Base-by-base conservation (phyloP, 2,888 invertebrate genomes). In the Dysmachus trigonus region DNA sequence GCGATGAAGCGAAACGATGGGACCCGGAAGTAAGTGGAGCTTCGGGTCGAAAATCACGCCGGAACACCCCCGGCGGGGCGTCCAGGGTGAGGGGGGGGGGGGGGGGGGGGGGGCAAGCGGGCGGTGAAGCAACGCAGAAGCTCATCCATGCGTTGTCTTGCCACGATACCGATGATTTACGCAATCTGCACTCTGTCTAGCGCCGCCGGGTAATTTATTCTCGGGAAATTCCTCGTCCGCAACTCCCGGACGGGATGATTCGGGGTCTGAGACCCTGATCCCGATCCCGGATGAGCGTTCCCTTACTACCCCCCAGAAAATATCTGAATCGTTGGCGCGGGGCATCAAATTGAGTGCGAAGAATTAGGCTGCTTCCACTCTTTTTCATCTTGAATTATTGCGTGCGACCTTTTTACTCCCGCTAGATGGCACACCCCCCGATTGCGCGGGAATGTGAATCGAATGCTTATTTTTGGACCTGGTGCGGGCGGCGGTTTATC, bases 341-440 rank as follows among this genome's bases (percentile, higher is more conserved):
- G 2, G 62, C 22, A 53, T 18, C 81, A 62, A 81, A 81, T 81
- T 81, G 27, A 53, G 53, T 81, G 53, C 53, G 81, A 53, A 81
- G 81, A 53, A 81, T 81, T 81, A 81, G 81, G 51, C 81, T n/a
- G 31, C 53, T 47, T 81, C 81, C 30, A 53, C 30, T 81, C 81
- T 33, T 53, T n/a, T 81, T 51, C 51, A 33, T 33, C 31, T 73
- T 31, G 15, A 73, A 15, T 18, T 30, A 73, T 73, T 35, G 73
- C 33, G n/a, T 35, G 15, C 31, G 73, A n/a, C 73, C 71, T 13
- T 71, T 71, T 27, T 27, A 1, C n/a, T 2, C 2, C 73, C 33
- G 73, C 8, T 41, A 47, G 47, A 4, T n/a, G 35, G 31, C 13
- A 22, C 15, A 8, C 15, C 30, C 6, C 8, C 27, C 8, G 73